Conservation (phyloP, 2,888 invertebrate genomes). For the Romanomermis culicivorax region DNA sequence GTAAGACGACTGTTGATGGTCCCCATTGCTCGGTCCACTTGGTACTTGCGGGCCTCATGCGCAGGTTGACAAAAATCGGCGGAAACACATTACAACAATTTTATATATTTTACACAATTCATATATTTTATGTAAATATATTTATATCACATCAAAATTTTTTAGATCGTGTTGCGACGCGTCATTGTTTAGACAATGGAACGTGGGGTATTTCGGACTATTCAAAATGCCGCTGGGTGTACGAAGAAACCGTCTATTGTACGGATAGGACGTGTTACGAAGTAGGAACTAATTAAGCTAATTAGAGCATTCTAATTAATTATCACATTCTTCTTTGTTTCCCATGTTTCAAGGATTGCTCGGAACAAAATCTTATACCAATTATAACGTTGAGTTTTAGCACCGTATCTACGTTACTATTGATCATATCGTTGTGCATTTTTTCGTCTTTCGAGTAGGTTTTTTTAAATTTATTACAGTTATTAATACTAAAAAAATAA, state of each 20-base stretch:
- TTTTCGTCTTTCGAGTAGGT: background rate
- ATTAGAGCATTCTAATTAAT: background rate
- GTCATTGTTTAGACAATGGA: background rate
- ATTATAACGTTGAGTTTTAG: background rate
- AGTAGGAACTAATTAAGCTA: no score
- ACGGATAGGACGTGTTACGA: background rate
- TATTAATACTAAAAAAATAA: no score
- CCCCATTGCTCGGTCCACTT: no score
- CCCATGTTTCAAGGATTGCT: background rate
- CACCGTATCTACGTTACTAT: background rate
- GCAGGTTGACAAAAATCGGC: no score
- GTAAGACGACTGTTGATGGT: no score
- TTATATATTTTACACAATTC: no score
- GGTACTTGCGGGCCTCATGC: no score
- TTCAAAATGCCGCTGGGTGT: background rate
- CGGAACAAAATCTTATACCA: background rate
- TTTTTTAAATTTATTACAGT: no score
- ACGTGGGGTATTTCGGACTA: background rate
- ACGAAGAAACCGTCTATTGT: background rate
- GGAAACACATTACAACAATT: no score
- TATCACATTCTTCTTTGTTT: background rate
- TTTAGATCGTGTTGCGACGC: background rate
- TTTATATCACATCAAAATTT: no score
- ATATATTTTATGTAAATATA: no score
- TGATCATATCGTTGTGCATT: background rate